Evolutionary conservation across 2,888 invertebrate genomes (phyloP), one percentile per base, ranked within the genome.

Genomic region (Agriopis marginaria): DNA sequence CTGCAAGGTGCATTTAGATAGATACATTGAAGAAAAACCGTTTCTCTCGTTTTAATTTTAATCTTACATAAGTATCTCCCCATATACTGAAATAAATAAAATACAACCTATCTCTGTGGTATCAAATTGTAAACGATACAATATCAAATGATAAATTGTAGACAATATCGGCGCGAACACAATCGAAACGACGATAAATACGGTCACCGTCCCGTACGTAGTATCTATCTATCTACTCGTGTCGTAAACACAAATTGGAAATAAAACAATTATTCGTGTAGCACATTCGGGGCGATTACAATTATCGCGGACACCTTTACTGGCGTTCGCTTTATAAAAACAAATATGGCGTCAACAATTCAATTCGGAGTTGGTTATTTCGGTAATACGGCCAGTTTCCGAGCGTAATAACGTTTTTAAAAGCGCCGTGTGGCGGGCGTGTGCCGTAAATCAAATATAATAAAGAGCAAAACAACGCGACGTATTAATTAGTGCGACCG

Each of bases 401-500:
- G 80, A 79, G 83, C 80, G 88, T 86, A 86, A 89, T 88, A 88
- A 84, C 86, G 83, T 89, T 90, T 90, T 90, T 87, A 88, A 89
- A 88, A 84, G 84, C 85, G 75, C 75, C 81, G 81, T 72, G 78
- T 79, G 82, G 82, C 82, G 81, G 78, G 77, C 81, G 79, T 75
- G 78, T 71, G 79, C 79, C 84, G 86, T 90, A 89, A 88, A 90
- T 90, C 88, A 89, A 84, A 86, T 86, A 86, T 89, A 90, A 89
- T 90, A 91, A 88, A 89, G 89, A 88, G 86, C 84, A 86, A 87
- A 88, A 86, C 86, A 87, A 85, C 87, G 79, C 83, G 85, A 86
- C 86, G 87, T 88, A 89, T 90, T 90, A 89, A 91, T 91, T 90
- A 89, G 89, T 82, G 80, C 78, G 79, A 74, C 74, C 76, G 75